These are phyloP conservation scores for Ochropleura leucogaster DNA, from an alignment of 2,888 invertebrate genomes.

Conservation along the genomic window DNA sequence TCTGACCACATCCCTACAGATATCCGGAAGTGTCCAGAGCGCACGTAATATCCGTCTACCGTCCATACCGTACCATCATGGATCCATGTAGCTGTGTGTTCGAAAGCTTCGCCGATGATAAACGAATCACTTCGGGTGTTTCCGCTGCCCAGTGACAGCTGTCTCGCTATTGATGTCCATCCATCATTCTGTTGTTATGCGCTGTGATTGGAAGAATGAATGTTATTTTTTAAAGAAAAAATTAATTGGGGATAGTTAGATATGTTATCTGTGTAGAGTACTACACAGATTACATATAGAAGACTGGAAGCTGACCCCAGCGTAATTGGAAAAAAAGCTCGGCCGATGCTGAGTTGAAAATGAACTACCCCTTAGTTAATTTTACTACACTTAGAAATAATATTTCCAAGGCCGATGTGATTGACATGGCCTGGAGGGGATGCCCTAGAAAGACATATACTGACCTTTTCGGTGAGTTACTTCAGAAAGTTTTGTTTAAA, in stretches of 20 bases:
- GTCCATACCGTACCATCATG: conserved; percentile 63
- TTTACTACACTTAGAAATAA: no score
- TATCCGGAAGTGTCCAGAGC: conserved; percentile 46
- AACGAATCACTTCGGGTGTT: conserved; percentile 57
- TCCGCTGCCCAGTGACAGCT: conserved; percentile 42
- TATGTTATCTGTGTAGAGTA: background rate
- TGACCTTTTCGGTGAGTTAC: no score
- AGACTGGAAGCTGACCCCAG: background rate
- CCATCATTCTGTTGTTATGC: conserved; percentile 36
- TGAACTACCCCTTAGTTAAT: no score
- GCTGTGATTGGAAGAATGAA: conserved; percentile 17
- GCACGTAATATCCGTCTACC: conserved; percentile 67
- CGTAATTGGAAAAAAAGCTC: no score
- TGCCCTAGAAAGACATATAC: no score
- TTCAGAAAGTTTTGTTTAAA: no score
- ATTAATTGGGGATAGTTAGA: background rate
- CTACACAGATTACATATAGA: no score
- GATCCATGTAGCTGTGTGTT: conserved; percentile 60
- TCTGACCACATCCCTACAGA: conserved; percentile 24
- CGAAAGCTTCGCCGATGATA: conserved; percentile 42
- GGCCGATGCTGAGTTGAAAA: no score
- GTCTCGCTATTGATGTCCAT: conserved; percentile 43
- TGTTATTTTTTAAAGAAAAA: conserved; percentile 15
- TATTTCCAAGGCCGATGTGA: no score
- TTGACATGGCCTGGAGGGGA: no score